These are phyloP conservation scores for Temnothorax unifasciatus DNA, from an alignment of 2,888 invertebrate species.

Conservation along the genomic window DNA sequence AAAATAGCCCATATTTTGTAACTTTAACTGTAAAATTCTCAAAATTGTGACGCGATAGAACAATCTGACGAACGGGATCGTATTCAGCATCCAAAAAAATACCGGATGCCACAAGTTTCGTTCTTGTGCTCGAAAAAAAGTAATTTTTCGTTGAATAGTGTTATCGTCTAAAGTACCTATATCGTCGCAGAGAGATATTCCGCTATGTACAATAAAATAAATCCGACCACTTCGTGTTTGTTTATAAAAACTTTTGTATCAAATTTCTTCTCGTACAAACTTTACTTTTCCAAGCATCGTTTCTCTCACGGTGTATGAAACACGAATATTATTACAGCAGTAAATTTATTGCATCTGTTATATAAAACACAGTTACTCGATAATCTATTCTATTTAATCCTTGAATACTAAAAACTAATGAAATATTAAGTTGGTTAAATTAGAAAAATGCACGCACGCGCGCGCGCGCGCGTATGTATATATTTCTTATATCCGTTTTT, in stretches of 20 bases:
- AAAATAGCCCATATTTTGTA: too few species aligned
- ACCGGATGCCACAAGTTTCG: too few species aligned
- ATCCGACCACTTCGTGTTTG: neutral
- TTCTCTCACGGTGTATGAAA: neutral
- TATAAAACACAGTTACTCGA: slow-evolving; percentile 9
- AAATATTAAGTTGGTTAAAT: neutral
- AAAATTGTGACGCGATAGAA: too few species aligned
- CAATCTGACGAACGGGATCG: too few species aligned
- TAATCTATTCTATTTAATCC: neutral
- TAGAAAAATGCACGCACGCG: neutral
- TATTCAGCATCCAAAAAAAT: too few species aligned
- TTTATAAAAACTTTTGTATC: slow-evolving; percentile 37
- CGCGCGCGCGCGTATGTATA: neutral
- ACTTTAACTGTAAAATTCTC: too few species aligned
- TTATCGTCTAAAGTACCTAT: neutral
- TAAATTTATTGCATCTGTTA: neutral
- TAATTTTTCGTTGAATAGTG: too few species aligned
- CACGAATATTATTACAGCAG: neutral
- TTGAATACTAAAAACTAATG: slow-evolving; percentile 3
- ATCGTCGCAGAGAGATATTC: neutral
- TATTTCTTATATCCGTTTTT: neutral
- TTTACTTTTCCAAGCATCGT: neutral
- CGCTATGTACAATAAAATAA: slow-evolving; percentile 22
- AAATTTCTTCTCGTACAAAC: slow-evolving; percentile 17
- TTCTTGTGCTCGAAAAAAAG: too few species aligned